Evolutionary conservation across 2,113 vertebrate genomes (phyloP).

Genomic region (Mormoops blainvillei): DNA sequence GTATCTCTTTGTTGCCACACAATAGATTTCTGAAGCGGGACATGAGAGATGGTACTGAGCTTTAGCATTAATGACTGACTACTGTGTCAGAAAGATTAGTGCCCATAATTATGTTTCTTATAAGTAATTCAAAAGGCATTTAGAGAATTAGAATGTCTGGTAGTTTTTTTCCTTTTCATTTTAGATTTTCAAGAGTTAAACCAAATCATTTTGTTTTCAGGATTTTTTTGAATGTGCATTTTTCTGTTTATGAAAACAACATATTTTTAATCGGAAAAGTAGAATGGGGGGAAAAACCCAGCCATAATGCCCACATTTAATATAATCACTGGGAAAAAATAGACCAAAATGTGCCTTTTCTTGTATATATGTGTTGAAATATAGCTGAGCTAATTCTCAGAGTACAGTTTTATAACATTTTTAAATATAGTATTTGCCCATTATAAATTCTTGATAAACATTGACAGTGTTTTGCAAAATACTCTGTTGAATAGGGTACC

Average conservation of each 20-base stretch:
- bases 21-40: slow-evolving; percentile 65
- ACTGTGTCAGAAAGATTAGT: slow-evolving; percentile 72
- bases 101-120: slow-evolving; percentile 10
- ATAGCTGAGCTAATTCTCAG: neutral
- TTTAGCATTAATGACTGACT: slow-evolving; percentile 75
- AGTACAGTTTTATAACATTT: neutral
- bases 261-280: neutral
- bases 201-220: neutral
- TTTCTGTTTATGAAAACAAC: neutral
- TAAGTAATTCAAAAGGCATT: neutral
- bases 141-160: neutral
- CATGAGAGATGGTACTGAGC: slow-evolving; percentile 54
- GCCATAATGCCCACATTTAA: neutral
- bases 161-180: neutral
- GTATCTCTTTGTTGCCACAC: slow-evolving; percentile 76
- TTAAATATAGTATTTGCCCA: neutral
- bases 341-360: neutral
- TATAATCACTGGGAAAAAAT: neutral
- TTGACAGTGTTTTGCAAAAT: neutral
- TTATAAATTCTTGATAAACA: neutral
- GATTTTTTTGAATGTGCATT: neutral
- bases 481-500: neutral
- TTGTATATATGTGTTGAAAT: neutral
- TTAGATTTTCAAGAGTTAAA: neutral
- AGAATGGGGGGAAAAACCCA: neutral